Conservation (phyloP, 2,113 vertebrate species). For the Dicrurus megarhynchus region DNA sequence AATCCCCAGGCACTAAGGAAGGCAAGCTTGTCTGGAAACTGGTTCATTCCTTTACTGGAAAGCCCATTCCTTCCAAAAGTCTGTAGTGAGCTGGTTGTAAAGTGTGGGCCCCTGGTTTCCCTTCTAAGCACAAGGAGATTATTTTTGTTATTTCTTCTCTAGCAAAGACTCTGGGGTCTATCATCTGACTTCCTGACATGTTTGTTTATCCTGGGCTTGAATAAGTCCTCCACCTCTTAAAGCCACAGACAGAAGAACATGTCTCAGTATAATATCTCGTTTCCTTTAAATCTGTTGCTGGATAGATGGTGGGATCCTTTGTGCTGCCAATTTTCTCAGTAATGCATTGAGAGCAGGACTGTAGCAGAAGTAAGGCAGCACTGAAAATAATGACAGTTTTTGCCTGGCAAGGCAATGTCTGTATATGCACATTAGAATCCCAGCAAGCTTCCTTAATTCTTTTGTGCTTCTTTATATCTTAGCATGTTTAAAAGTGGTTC, state of each 20-base stretch:
- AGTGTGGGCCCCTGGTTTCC: conserved; percentile 39
- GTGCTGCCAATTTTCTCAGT: not conserved
- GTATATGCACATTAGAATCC: not conserved
- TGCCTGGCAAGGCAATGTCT: not conserved
- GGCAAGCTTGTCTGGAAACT: not conserved
- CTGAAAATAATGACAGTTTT: not conserved
- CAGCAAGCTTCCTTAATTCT: not conserved
- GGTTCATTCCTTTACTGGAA: conserved; percentile 14
- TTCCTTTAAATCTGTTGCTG: not conserved
- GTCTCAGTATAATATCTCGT: not conserved
- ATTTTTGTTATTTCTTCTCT: conserved; percentile 46
- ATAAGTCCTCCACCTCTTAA: not conserved
- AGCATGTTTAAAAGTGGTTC: not conserved
- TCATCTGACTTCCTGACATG: conserved; percentile 20
- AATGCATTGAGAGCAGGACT: not conserved
- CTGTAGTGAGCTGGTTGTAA: not conserved
- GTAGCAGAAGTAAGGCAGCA: not conserved
- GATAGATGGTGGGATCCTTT: not conserved
- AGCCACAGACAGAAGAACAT: not conserved
- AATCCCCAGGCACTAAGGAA: not conserved
- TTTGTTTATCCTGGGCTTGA: conserved; percentile 20
- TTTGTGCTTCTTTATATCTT: not conserved
- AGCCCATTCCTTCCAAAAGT: not conserved
- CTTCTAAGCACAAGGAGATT: conserved; percentile 30
- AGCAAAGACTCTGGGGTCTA: not conserved